Percentiles rank a stretch among this genome's conserved stretches.
These are phyloP conservation scores for Epizoanthus ramosus DNA, from an alignment of 92 coral and sea anemone genomes.

Conservation along the genomic window DNA sequence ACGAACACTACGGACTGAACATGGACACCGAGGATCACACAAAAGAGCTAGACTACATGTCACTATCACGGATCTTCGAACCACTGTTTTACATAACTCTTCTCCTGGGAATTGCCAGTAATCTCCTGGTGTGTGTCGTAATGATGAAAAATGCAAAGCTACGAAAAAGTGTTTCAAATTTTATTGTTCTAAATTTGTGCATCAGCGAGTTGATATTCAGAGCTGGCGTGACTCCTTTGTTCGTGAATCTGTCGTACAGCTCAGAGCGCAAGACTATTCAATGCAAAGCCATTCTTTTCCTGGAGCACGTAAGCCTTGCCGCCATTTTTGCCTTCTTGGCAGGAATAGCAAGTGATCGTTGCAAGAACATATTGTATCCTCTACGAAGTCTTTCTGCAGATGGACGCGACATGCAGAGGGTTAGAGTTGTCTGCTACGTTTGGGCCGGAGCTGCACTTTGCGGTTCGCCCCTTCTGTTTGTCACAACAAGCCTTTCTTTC, in stretches of 20 bases:
- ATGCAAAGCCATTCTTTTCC: conserved; percentile 1
- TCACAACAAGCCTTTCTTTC: not conserved
- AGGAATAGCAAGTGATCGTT: conserved; percentile 22
- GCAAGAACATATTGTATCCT: conserved; percentile 7
- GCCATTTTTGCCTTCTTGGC: conserved; percentile 10
- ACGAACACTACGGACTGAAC: not conserved
- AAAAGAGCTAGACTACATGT: not conserved
- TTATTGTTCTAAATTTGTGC: not conserved
- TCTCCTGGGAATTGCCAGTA: not conserved
- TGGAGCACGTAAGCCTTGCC: conserved; percentile 12
- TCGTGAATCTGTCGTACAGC: not conserved
- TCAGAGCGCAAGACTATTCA: not conserved
- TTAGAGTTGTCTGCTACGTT: not conserved
- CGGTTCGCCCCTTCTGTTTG: not conserved
- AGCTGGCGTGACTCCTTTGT: not conserved
- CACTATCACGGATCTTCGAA: conserved; percentile 1
- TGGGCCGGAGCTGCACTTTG: conserved; percentile 5
- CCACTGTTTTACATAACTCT: conserved; percentile 5
- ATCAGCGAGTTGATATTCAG: conserved; percentile 15
- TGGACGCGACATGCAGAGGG: not conserved
- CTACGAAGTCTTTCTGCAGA: not conserved
- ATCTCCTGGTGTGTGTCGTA: not conserved
- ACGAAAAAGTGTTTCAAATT: not conserved
- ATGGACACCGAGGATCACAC: not conserved
- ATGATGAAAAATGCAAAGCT: not conserved